phyloP scores from a whole-genome alignment of 1,140 invertebrate genomes.

The Sycophila sp. region DNA sequence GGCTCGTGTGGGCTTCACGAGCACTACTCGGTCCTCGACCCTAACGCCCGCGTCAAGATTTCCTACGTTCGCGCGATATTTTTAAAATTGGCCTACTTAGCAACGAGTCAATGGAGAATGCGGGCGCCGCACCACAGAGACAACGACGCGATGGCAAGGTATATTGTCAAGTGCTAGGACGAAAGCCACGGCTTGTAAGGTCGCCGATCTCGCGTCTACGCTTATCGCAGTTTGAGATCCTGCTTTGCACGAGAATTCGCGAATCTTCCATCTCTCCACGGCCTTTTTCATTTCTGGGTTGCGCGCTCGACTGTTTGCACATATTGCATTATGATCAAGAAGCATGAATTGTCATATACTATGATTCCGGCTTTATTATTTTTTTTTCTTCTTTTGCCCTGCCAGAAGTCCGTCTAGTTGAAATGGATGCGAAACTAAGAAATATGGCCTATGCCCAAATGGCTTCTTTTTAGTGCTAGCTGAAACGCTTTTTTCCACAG shows the following conservation, averaged over 20 bases:
- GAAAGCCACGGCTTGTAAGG: not conserved
- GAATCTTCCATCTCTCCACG: no score
- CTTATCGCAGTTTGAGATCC: not conserved
- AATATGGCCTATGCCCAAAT: no score
- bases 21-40: slow-evolving; percentile 28
- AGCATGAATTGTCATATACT: no score
- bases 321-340: no score
- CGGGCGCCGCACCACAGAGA: not conserved
- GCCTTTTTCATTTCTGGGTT: no score
- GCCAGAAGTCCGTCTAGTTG: no score
- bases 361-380: no score
- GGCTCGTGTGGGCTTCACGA: not conserved
- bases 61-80: not conserved
- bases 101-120: not conserved
- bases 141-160: not conserved
- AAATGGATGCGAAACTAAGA: no score
- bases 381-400: no score
- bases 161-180: slow-evolving; percentile 16
- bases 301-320: no score
- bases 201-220: not conserved
- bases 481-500: no score
- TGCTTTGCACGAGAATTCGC: not conserved
- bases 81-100: slow-evolving; percentile 30
- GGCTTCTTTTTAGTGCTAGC: no score
- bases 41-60: slow-evolving; percentile 7